Evolutionary conservation across 2,113 vertebrate genomes (phyloP).

Genomic region (Pelusios castaneus): DNA sequence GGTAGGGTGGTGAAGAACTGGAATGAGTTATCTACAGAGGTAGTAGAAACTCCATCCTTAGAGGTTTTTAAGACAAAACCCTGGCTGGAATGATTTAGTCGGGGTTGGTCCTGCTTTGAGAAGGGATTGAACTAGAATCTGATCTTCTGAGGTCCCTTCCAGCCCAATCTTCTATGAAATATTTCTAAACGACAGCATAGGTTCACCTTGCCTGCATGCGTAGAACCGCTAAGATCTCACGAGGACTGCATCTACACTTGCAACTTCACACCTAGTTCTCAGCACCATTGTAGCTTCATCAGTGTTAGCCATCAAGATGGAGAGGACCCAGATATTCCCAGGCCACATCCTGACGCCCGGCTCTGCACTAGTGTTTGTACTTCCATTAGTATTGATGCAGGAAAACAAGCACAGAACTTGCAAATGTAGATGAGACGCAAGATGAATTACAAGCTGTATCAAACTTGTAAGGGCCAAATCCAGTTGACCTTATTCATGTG

Average conservation of each 20-base stretch:
- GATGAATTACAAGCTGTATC: accelerated
- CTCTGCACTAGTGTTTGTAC: accelerated
- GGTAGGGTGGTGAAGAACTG: no score
- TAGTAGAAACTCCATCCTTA: no score
- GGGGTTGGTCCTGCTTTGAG: no score
- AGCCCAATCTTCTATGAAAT: background rate
- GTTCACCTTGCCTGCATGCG: background rate
- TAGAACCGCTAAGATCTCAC: background rate
- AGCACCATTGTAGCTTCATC: background rate
- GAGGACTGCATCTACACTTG: background rate
- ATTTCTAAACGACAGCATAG: background rate
- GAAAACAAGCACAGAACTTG: accelerated
- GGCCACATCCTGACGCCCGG: background rate
- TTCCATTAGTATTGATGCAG: accelerated
- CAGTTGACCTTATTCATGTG: accelerated
- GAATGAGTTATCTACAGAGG: no score
- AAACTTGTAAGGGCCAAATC: accelerated
- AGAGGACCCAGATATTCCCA: background rate
- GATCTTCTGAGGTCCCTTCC: no score
- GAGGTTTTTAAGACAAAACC: no score
- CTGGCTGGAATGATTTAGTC: no score
- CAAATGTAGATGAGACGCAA: accelerated
- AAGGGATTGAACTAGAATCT: no score
- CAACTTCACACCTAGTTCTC: accelerated
- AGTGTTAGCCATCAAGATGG: background rate